Evolutionary conservation across 2,888 invertebrate genomes (phyloP), one percentile per base, ranked within the genome.

Genomic region (Watsonalla binaria): DNA sequence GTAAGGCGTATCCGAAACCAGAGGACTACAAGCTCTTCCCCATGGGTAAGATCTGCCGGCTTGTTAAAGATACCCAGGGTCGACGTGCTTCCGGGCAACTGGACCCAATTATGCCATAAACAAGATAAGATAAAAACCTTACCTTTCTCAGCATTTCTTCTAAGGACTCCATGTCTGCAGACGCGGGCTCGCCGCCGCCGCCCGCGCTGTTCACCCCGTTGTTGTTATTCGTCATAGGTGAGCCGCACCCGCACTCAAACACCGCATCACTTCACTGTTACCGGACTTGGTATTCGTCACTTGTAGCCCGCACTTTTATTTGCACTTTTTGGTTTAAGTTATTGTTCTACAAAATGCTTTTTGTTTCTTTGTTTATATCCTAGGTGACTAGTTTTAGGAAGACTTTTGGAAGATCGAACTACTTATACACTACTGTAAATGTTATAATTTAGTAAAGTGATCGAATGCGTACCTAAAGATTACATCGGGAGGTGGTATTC

Each of bases 71-170:
- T n/a, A n/a, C n/a, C n/a, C n/a, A n/a, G n/a, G n/a, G n/a, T n/a
- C n/a, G n/a, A n/a, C n/a, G n/a, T n/a, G n/a, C n/a, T n/a, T n/a
- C n/a, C n/a, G n/a, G n/a, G n/a, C n/a, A n/a, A n/a, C n/a, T n/a
- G n/a, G n/a, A n/a, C n/a, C n/a, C n/a, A n/a, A n/a, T n/a, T n/a
- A n/a, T n/a, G n/a, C n/a, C 35, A 6, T 35, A 35, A 35, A 35
- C 5, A 9, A 39, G 7, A 39, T 6, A 0, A 8, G 7, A 8
- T 39, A 52, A 49, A 34, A 49, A 33, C 45, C 82, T 92, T 92
- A 95, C 95, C 95, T 95, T 95, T 78, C 94, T 93, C 78, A 95
- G 92, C 94, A 95, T 94, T 87, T 95, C 95, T 83, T 95, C 95
- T 70, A 95, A 91, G 70, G 95, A 94, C 77, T 95, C 95, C 93